A percentile compares a stretch with the other conserved stretches of the same genome.
phyloP scores from a whole-genome alignment of 2,797 vertebrate species.

The Prunella strophiata region DNA sequence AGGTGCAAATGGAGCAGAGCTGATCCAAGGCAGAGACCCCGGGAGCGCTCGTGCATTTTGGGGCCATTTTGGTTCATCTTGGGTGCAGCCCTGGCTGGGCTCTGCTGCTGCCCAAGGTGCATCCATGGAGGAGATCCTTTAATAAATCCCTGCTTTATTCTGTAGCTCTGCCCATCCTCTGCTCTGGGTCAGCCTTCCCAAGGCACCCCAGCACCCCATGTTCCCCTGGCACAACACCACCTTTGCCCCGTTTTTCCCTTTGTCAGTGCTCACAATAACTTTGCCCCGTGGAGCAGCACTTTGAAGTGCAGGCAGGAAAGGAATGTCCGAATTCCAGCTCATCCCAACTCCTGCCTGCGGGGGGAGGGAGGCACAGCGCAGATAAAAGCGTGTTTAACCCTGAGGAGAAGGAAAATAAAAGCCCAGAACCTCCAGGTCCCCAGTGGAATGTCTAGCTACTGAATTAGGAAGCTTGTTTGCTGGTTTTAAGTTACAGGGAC shows the following conservation, averaged over 20 bases:
- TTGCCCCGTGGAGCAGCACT: neutral
- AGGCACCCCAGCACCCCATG: neutral
- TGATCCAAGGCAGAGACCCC: too few species aligned
- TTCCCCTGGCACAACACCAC: neutral
- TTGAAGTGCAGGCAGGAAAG: neutral
- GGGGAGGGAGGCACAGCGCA: slow-evolving; percentile 30
- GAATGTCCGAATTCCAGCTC: slow-evolving; percentile 59
- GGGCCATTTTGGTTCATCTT: too few species aligned
- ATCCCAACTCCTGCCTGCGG: slow-evolving; percentile 16
- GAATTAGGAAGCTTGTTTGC: slow-evolving; percentile 71
- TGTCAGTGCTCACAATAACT: neutral
- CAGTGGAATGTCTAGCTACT: slow-evolving; percentile 68
- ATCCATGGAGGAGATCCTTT: neutral
- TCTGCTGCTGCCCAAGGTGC: neutral
- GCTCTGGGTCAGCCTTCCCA: neutral
- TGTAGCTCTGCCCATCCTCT: neutral
- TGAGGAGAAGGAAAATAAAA: slow-evolving; percentile 64
- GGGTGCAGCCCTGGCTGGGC: too few species aligned
- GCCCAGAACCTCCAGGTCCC: slow-evolving; percentile 57
- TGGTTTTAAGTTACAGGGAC: slow-evolving; percentile 70
- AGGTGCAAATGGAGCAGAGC: neutral
- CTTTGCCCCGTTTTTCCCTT: neutral
- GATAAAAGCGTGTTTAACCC: slow-evolving; percentile 64
- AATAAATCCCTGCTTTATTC: neutral
- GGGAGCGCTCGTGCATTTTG: too few species aligned